These are phyloP conservation scores for Lochmaea capreae DNA, from an alignment of 2,888 invertebrate genomes.

Conservation along the genomic window DNA sequence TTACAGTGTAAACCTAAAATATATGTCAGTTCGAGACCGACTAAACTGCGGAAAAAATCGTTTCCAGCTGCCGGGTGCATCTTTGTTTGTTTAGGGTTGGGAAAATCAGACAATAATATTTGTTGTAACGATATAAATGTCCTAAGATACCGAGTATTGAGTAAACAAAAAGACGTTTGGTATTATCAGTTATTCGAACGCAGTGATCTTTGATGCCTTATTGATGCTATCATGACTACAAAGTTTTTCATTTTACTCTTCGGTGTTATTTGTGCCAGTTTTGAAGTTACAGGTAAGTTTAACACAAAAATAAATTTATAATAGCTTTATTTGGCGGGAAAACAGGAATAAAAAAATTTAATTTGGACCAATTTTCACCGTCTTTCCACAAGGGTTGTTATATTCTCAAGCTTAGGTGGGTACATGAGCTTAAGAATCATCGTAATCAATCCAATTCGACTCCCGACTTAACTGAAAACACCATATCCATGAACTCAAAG, in stretches of 20 bases:
- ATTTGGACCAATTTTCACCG: no score
- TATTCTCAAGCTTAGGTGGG: no score
- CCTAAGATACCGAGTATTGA: slow-evolving; percentile 50
- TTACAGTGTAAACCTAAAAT: slow-evolving; percentile 38
- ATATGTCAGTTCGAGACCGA: slow-evolving; percentile 35
- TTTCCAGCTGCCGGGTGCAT: slow-evolving; percentile 34
- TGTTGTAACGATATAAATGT: slow-evolving; percentile 51
- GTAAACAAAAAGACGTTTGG: slow-evolving; percentile 54
- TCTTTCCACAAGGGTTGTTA: no score
- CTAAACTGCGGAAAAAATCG: slow-evolving; percentile 33
- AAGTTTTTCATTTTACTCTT: slow-evolving; percentile 28
- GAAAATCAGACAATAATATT: slow-evolving; percentile 46
- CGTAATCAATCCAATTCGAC: no score
- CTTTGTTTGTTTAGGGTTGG: slow-evolving; percentile 38
- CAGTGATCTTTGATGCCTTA: slow-evolving; percentile 32
- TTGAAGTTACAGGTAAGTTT: slow-evolving; percentile 34
- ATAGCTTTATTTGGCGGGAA: slow-evolving; percentile 2
- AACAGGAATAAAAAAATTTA: neutral
- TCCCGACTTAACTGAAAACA: no score
- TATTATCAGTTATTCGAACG: slow-evolving; percentile 52
- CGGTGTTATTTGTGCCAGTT: slow-evolving; percentile 23
- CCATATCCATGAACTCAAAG: no score
- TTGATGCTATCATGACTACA: slow-evolving; percentile 33
- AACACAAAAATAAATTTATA: neutral
- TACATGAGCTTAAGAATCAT: no score